Evolutionary conservation across 2,797 vertebrate genomes (phyloP).

Genomic region (Thaleichthys pacificus): DNA sequence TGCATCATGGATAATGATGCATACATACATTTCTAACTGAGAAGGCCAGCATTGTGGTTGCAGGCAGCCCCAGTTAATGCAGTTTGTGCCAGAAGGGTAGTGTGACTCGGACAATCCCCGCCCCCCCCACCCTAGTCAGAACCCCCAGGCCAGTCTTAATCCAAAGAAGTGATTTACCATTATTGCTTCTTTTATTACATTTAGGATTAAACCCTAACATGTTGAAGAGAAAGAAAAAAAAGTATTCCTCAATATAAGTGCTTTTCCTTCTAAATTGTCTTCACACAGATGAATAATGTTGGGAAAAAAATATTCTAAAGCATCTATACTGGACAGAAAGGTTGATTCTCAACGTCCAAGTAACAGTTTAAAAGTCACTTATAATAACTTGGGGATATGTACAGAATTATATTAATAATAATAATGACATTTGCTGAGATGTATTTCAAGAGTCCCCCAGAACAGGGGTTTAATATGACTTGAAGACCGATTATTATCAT

Average conservation of each 20-base stretch:
- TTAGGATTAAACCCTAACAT: constrained; percentile 9
- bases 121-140: background rate
- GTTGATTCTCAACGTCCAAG: background rate
- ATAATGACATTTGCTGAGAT: no score
- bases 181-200: constrained; percentile 7
- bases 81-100: background rate
- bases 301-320: background rate
- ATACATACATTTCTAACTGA: background rate
- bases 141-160: constrained; percentile 5
- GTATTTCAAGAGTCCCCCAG: no score
- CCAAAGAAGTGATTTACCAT: constrained; percentile 19
- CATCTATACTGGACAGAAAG: no score
- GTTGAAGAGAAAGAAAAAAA: background rate
- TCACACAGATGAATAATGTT: background rate
- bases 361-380: background rate
- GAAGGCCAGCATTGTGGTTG: background rate
- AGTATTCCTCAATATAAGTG: background rate
- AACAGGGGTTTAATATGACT: no score
- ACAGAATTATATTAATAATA: background rate
- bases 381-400: background rate
- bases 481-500: no score
- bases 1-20: background rate
- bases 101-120: background rate
- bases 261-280: background rate
- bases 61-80: background rate